Conservation (phyloP, 2,113 vertebrate species). For the Isurus oxyrinchus region DNA sequence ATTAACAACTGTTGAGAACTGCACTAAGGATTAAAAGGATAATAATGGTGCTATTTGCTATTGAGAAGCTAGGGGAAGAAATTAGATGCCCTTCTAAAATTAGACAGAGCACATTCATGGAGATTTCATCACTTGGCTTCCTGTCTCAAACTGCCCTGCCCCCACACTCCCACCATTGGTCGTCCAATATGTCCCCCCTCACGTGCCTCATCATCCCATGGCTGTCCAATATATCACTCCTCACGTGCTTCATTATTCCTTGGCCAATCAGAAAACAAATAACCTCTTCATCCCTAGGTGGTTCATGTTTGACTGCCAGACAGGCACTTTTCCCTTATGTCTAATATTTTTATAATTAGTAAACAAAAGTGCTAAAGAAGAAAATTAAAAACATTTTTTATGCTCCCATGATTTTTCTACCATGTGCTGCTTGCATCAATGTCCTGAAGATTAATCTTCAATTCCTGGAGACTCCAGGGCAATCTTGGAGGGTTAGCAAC, state of each 20-base stretch:
- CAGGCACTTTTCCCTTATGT: neutral
- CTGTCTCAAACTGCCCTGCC: too few species aligned
- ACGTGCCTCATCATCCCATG: neutral
- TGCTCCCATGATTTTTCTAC: neutral
- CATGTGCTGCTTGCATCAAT: neutral
- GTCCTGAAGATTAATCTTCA: neutral
- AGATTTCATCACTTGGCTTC: too few species aligned
- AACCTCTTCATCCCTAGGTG: too few species aligned
- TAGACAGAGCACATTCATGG: too few species aligned
- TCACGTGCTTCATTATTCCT: neutral
- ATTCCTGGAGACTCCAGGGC: neutral
- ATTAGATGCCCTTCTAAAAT: too few species aligned
- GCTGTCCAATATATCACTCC: neutral
- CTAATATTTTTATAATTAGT: neutral
- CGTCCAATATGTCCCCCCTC: neutral
- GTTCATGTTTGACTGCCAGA: neutral
- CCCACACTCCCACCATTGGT: too few species aligned
- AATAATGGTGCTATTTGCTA: too few species aligned
- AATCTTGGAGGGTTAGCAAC: neutral
- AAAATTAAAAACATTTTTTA: neutral
- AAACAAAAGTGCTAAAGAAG: neutral
- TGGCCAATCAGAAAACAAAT: neutral
- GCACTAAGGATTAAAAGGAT: too few species aligned
- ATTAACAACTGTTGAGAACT: too few species aligned
- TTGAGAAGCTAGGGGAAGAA: too few species aligned